Evolutionary conservation across 2,113 vertebrate genomes (phyloP), one percentile per base, ranked within the genome.

Genomic region (Scomber colias): DNA sequence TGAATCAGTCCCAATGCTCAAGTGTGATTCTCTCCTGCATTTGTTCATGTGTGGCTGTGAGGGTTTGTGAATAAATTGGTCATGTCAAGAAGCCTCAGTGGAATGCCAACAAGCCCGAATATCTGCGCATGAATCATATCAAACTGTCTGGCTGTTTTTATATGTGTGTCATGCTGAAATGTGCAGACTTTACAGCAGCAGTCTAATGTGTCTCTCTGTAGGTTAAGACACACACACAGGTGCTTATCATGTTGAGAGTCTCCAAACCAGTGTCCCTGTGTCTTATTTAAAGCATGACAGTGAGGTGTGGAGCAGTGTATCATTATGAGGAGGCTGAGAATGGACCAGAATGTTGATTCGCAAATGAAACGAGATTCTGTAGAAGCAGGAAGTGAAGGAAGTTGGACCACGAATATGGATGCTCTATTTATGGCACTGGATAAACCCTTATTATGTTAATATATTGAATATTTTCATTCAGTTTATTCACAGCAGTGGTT

Each of bases 221-320:
- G 78, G 61, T 71, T 46, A 66, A 67, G 16, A 30, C 49, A 27
- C 72, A 56, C 27, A 9, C 21, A n/a, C 30, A 51, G 45, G 40
- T 70, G 56, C n/a, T 75, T 50, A 55, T 40, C 66, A 54, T 69
- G 77, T 71, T 6, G 30, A 61, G 54, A 56, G 50, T 69, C 66
- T 73, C 54, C 24, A 64, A 71, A 45, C 54, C 31, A 44, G 19
- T 61, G 30, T 68, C 55, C 57, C 61, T 40, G 31, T 48, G 24
- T 75, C 59, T 79, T 71, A 79, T 82, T 82, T 70, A 70, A 72
- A 79, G 50, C 21, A 14, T 2, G 19, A 54, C 61, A 50, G 57
- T 17, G 48, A 61, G 31, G n/a, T 76, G 56, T 50, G 3, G 27
- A 60, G 53, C 49, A 6, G 40, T 62, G 70, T 50, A 5, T 74